phyloP scores from a whole-genome alignment of 2,113 vertebrate genomes.

The Accipiter cooperii region DNA sequence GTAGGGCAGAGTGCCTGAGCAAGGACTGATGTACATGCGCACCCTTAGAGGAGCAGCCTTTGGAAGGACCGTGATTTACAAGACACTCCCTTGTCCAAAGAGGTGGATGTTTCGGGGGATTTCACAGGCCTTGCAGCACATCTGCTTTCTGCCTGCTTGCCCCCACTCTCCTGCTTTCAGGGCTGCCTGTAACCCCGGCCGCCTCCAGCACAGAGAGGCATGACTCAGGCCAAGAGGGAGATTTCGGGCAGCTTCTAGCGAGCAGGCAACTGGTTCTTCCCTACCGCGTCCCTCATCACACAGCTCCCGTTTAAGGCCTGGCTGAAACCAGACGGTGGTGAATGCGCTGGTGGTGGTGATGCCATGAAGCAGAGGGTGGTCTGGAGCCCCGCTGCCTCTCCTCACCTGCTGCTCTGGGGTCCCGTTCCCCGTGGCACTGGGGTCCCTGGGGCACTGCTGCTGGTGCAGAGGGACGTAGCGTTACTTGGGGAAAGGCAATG shows the following conservation, averaged over 20 bases:
- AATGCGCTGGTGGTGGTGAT: rapidly evolving
- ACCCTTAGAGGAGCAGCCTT: neutral
- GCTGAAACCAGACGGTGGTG: neutral
- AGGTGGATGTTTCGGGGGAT: neutral
- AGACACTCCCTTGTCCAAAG: neutral
- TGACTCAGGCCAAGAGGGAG: neutral
- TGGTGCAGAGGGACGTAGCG: neutral
- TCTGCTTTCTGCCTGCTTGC: neutral
- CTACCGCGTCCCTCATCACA: rapidly evolving
- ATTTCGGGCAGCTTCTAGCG: neutral
- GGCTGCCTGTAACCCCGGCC: neutral
- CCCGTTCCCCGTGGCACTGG: neutral
- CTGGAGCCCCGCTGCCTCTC: neutral
- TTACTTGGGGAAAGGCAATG: neutral
- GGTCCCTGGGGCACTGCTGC: neutral
- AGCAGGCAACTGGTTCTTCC: neutral
- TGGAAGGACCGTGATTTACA: neutral
- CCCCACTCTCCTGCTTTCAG: neutral
- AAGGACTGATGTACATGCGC: rapidly evolving
- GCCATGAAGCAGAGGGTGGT: neutral
- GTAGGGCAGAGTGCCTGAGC: neutral
- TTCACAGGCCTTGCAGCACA: neutral
- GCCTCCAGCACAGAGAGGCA: neutral
- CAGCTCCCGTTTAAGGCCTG: neutral
- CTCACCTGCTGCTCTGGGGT: neutral